These are phyloP conservation scores for Hydropotes inermis DNA, from an alignment of 2,113 vertebrate species.

Conservation along the genomic window DNA sequence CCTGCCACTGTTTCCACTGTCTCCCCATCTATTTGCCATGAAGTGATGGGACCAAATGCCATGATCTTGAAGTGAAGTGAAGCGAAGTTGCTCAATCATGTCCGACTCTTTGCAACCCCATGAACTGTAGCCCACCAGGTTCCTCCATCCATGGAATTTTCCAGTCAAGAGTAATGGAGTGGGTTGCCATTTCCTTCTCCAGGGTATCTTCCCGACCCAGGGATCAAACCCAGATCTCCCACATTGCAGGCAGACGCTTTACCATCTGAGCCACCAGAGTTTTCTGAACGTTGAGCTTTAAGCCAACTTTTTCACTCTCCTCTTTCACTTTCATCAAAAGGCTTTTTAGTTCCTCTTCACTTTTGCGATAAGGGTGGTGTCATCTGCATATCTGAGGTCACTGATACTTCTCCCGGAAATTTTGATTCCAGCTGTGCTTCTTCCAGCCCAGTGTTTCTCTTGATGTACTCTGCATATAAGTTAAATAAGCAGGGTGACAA, in stretches of 20 bases:
- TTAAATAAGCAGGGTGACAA: background rate
- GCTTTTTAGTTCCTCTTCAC: background rate
- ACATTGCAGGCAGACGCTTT: too few species aligned
- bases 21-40: background rate
- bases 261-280: background rate
- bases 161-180: too few species aligned
- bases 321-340: background rate
- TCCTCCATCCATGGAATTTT: too few species aligned
- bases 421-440: background rate
- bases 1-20: background rate
- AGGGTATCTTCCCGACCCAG: too few species aligned
- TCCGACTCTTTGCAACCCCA: too few species aligned
- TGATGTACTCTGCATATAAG: background rate
- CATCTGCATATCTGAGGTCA: background rate
- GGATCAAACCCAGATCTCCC: too few species aligned
- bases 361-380: background rate
- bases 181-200: too few species aligned
- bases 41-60: background rate
- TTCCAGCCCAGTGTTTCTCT: background rate
- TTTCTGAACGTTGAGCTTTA: background rate
- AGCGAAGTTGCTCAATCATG: too few species aligned
- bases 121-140: too few species aligned
- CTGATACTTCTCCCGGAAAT: fast-evolving
- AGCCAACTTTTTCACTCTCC: background rate
- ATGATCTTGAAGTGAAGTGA: background rate